Evolutionary conservation across 2,888 invertebrate genomes (phyloP).

Genomic region (Carcina quercana): DNA sequence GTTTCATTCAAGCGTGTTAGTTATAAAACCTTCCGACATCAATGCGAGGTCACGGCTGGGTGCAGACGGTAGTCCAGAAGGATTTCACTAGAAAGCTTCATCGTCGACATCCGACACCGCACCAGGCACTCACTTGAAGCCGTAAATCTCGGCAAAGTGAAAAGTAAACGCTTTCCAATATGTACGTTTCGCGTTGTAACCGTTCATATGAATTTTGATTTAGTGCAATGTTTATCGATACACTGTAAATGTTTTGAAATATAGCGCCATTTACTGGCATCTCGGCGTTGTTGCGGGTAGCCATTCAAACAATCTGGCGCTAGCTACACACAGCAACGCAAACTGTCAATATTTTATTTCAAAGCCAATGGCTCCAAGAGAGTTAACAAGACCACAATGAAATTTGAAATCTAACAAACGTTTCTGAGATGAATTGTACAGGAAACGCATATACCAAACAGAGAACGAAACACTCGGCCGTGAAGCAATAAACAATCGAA

Average conservation of each 20-base stretch:
- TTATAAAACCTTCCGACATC: too few species aligned
- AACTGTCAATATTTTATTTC: too few species aligned
- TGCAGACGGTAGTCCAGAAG: slow-evolving; percentile 19
- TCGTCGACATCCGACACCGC: slow-evolving; percentile 44
- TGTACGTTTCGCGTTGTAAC: slow-evolving; percentile 26
- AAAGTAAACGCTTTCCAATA: slow-evolving; percentile 45
- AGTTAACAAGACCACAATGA: too few species aligned
- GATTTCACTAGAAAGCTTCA: slow-evolving; percentile 49
- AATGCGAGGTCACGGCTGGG: slow-evolving; percentile 43
- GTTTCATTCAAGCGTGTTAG: too few species aligned
- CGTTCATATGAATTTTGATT: slow-evolving; percentile 21
- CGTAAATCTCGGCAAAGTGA: slow-evolving; percentile 43
- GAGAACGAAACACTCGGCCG: slow-evolving; percentile 52
- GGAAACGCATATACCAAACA: slow-evolving; percentile 30
- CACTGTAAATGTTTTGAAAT: slow-evolving; percentile 12
- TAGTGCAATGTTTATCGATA: slow-evolving; percentile 14
- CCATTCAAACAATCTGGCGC: too few species aligned
- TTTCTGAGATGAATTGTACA: too few species aligned
- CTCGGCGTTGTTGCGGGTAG: too few species aligned
- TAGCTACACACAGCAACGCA: too few species aligned
- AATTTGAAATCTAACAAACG: too few species aligned
- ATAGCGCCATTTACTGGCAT: slow-evolving; percentile 10
- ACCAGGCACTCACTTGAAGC: slow-evolving; percentile 32
- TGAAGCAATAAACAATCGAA: slow-evolving; percentile 62
- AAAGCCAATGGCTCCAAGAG: too few species aligned